phyloP scores from a whole-genome alignment of 2,797 vertebrate genomes.

The Peromyscus aztecus region DNA sequence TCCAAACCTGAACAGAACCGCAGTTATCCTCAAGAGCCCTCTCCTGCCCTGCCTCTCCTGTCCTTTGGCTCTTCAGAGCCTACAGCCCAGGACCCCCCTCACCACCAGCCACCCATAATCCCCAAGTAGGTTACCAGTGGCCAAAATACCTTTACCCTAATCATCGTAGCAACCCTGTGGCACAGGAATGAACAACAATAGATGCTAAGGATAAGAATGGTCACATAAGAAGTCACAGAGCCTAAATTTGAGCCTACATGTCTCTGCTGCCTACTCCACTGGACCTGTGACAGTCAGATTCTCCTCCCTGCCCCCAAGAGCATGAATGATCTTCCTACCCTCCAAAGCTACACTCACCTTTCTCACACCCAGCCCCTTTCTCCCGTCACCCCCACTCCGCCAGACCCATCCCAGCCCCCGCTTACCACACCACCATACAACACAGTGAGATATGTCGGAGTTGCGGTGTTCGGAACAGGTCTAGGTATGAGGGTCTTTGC shows the following conservation, averaged over 20 bases:
- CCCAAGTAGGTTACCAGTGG: not conserved
- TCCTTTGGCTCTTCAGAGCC: not conserved
- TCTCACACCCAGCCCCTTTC: not conserved
- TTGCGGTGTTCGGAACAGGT: slow-evolving; percentile 90
- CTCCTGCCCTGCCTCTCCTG: not conserved
- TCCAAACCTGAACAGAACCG: slow-evolving; percentile 90
- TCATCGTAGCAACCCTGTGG: not conserved
- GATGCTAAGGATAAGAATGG: not conserved
- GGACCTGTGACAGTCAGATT: not conserved
- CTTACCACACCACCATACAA: slow-evolving; percentile 91
- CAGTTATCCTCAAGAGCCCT: not conserved
- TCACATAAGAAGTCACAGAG: not conserved
- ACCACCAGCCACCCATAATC: not conserved
- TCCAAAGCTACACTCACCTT: not conserved
- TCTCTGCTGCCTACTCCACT: not conserved
- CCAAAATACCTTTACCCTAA: not conserved
- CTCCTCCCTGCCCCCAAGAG: too few species aligned
- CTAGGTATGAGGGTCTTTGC: slow-evolving; percentile 89
- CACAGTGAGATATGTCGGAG: slow-evolving; percentile 90
- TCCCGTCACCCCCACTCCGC: not conserved
- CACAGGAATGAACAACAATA: not conserved
- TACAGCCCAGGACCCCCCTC: not conserved
- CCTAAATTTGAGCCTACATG: not conserved
- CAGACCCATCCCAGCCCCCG: not conserved
- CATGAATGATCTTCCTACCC: not conserved